Percentiles rank a stretch among this genome's conserved stretches.
phyloP scores from a whole-genome alignment of 1,140 invertebrate genomes.

The Triops cancriformis region DNA sequence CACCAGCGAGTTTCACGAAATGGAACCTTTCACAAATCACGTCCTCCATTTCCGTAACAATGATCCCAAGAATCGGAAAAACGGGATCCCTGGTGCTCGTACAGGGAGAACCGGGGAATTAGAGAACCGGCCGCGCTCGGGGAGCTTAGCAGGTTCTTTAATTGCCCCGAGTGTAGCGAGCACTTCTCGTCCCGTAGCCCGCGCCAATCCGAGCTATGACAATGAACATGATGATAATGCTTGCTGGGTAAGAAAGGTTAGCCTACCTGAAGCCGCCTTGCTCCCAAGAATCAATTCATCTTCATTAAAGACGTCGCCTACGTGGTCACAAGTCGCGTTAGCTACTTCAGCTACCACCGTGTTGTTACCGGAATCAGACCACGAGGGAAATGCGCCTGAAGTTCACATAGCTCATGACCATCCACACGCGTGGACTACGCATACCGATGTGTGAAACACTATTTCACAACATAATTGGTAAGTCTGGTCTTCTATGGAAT shows the following conservation, averaged over 20 bases:
- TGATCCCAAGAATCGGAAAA: neutral
- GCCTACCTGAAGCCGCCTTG: conserved; percentile 31
- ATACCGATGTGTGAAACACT: neutral
- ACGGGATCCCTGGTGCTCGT: neutral
- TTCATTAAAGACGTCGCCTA: neutral
- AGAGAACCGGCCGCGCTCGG: conserved; percentile 30
- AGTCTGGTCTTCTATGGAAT: neutral
- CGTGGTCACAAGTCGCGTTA: neutral
- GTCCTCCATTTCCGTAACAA: conserved; percentile 16
- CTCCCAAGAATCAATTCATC: neutral
- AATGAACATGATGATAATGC: conserved; percentile 21
- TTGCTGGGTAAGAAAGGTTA: conserved; percentile 30
- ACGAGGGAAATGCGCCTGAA: neutral
- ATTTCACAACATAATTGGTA: neutral
- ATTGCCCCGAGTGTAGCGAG: conserved; percentile 17
- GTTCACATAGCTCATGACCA: neutral
- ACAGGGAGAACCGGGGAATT: neutral
- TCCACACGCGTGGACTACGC: neutral
- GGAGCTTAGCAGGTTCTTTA: conserved; percentile 29
- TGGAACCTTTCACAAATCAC: conserved; percentile 39
- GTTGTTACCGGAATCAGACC: neutral
- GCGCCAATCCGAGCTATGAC: conserved; percentile 21
- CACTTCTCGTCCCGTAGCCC: neutral
- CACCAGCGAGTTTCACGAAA: conserved; percentile 41
- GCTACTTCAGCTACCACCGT: neutral